phyloP scores from a whole-genome alignment of 2,888 invertebrate genomes.

The Arrhopalites spinosus region DNA sequence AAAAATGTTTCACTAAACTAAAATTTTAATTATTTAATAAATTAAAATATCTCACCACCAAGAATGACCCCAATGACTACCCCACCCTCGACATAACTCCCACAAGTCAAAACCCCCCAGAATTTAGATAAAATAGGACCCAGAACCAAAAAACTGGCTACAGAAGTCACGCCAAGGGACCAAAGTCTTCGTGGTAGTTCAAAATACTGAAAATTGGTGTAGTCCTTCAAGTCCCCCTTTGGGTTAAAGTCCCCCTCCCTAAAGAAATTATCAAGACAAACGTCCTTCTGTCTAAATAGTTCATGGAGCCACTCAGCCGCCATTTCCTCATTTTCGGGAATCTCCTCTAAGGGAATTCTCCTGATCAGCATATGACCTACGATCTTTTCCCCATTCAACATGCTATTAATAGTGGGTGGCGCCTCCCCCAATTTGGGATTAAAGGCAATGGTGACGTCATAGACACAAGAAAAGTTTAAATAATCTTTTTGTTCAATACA shows the following conservation, averaged over 20 bases:
- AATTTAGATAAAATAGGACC: no score
- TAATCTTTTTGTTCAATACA: no score
- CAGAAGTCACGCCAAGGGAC: no score
- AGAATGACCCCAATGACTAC: no score
- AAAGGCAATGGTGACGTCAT: constrained; percentile 67
- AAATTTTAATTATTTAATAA: no score
- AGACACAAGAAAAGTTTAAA: constrained; percentile 74
- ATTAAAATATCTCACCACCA: no score
- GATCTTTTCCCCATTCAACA: constrained; percentile 67
- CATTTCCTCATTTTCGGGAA: constrained; percentile 76
- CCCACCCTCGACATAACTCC: no score
- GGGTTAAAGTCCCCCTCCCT: constrained; percentile 79
- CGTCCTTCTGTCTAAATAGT: constrained; percentile 80
- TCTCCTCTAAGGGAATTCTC: constrained; percentile 77
- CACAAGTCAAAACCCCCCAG: no score
- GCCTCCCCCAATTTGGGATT: constrained; percentile 51
- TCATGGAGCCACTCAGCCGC: constrained; percentile 82
- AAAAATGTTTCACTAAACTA: no score
- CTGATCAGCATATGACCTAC: constrained; percentile 77
- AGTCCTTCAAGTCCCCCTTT: constrained; percentile 71
- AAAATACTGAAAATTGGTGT: constrained; percentile 63
- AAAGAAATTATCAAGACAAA: constrained; percentile 73
- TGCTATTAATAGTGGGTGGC: constrained; percentile 47
- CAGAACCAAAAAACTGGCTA: no score
- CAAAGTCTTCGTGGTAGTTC: constrained; percentile 61